Evolutionary conservation across 2,113 vertebrate genomes (phyloP), one percentile per base, ranked within the genome.

Genomic region (Callipepla californica): DNA sequence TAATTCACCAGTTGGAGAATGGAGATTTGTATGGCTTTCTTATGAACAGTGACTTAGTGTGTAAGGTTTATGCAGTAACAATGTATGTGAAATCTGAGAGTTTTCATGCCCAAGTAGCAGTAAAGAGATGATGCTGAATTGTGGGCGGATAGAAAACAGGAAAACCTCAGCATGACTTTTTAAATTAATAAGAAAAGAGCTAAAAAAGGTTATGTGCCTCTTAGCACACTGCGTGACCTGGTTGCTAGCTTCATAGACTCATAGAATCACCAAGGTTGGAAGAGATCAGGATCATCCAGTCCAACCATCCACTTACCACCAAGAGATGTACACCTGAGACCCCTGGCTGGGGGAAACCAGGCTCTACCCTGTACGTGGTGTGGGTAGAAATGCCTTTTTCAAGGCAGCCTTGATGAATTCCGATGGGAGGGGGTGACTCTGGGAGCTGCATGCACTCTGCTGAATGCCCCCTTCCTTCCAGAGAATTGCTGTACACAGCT

Each of bases 1-100:
- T 45, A 74, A 57, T 93, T 80, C 65, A 55, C 42, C 32, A 59
- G 17, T 38, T 67, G 51, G 9, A 17, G 65, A 91, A 21, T 3
- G 62, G 68, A 87, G 45, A n/a, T 69, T 57, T 87, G 38, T 51
- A 67, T 82, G 59, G 68, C 48, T 68, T 91, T 91, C 18, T 90
- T 77, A 67, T 72, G 38, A 91, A 32, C 28, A 51, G 93, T 38
- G 61, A 62, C 38, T 80, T 82, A 10, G 16, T 62, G 32, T 16
- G 15, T 8, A 81, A 87, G 23, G 53, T 53, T 50, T 58, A 13
- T 42, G 30, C 40, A 61, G 26, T 62, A 26, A 44, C 20, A 51
- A 20, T 28, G 34, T 8, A 7, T 40, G 61, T 82, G 68, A 88
- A 72, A 67, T 68, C 28, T 76, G 44, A 16, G 58, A 48, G 28